These are phyloP conservation scores for Lochmaea crataegi DNA, from an alignment of 2,888 invertebrate genomes.

Conservation along the genomic window DNA sequence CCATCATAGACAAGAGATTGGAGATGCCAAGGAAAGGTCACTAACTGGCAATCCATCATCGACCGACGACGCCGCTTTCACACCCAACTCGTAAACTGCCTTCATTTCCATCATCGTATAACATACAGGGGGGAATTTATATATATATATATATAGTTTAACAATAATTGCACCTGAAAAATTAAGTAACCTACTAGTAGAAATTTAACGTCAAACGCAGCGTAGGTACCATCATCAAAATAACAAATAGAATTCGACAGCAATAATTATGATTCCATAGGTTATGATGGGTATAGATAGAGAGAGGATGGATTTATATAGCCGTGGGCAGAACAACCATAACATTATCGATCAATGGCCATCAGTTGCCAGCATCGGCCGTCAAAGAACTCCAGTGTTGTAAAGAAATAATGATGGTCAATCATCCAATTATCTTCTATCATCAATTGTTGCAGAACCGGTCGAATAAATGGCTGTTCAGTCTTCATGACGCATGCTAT, in stretches of 20 bases:
- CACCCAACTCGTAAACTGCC: slow-evolving; percentile 51
- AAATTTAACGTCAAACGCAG: not conserved
- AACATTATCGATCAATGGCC: slow-evolving; percentile 60
- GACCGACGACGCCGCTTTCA: slow-evolving; percentile 47
- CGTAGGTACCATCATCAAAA: not conserved
- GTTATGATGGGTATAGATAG: slow-evolving; percentile 39
- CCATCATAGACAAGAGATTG: slow-evolving; percentile 66
- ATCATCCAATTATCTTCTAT: slow-evolving; percentile 64
- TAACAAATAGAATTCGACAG: slow-evolving; percentile 31
- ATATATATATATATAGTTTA: no score
- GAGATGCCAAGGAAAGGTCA: slow-evolving; percentile 64
- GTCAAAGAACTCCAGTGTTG: slow-evolving; percentile 59
- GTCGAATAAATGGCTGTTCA: slow-evolving; percentile 35
- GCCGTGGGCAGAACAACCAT: slow-evolving; percentile 57
- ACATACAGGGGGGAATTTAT: slow-evolving; percentile 29
- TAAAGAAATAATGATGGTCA: slow-evolving; percentile 61
- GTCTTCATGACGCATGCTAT: slow-evolving; percentile 28
- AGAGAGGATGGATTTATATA: slow-evolving; percentile 47
- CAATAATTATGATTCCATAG: slow-evolving; percentile 46
- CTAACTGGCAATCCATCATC: slow-evolving; percentile 61
- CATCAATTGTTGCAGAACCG: slow-evolving; percentile 61
- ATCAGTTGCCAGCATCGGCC: slow-evolving; percentile 58
- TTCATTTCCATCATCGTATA: slow-evolving; percentile 46
- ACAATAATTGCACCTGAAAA: not conserved
- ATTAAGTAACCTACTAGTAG: not conserved